These are phyloP conservation scores for Salminus brasiliensis DNA, from an alignment of 2,113 vertebrate species.

Conservation along the genomic window DNA sequence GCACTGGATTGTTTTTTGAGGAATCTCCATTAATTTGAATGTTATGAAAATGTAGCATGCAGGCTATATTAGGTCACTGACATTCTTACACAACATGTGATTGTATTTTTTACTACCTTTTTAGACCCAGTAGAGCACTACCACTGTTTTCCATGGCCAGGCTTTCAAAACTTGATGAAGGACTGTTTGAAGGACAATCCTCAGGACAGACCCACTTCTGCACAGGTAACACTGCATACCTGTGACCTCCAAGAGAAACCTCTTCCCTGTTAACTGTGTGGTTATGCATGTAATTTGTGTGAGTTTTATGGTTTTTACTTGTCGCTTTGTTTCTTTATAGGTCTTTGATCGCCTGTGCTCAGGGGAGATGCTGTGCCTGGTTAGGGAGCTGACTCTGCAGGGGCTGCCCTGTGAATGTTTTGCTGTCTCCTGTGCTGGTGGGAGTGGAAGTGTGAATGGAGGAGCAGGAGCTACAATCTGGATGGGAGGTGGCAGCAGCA, in stretches of 20 bases:
- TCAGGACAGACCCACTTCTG: constrained; percentile 89
- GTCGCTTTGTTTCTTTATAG: constrained; percentile 58
- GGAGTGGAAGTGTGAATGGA: constrained; percentile 39
- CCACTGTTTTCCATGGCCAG: constrained; percentile 86
- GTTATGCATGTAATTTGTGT: background rate
- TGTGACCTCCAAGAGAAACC: background rate
- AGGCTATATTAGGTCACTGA: too few relatives aligned
- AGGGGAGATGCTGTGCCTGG: constrained; percentile 87
- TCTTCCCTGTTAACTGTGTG: background rate
- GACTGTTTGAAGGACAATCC: constrained; percentile 90
- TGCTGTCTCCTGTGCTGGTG: constrained; percentile 64
- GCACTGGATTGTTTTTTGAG: too few relatives aligned
- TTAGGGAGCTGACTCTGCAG: constrained; percentile 78
- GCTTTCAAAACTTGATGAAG: constrained; percentile 88
- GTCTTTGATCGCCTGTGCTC: constrained; percentile 90
- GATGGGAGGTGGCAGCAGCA: constrained; percentile 87
- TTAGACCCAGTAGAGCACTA: constrained; percentile 94
- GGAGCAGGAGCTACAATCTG: constrained; percentile 70
- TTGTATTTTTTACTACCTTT: constrained; percentile 34
- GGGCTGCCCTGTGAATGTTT: constrained; percentile 81
- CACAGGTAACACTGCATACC: constrained; percentile 75
- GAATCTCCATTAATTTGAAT: too few relatives aligned
- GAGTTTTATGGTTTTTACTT: background rate
- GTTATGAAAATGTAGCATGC: too few relatives aligned
- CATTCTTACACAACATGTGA: background rate